phyloP scores from a whole-genome alignment of 2,113 vertebrate genomes.

The Neofelis nebulosa region DNA sequence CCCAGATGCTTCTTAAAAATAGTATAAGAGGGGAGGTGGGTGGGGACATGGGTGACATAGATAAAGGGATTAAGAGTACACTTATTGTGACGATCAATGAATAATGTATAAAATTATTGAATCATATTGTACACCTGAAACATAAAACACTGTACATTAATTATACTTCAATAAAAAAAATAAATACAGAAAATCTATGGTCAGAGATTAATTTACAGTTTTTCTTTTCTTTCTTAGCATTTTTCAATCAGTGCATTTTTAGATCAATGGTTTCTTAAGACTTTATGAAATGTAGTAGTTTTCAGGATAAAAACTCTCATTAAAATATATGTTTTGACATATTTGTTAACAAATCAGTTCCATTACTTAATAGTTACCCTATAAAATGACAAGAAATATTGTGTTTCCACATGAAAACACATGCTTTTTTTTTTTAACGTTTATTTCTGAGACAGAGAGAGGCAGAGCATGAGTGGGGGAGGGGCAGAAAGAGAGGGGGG shows the following conservation, averaged over 20 bases:
- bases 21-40: not conserved
- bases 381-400: constrained; percentile 17
- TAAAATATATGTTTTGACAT: constrained; percentile 44
- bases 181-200: not conserved
- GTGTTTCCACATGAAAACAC: constrained; percentile 14
- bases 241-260: not conserved
- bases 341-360: constrained; percentile 18
- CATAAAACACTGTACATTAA: not conserved
- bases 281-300: not conserved
- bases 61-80: not conserved
- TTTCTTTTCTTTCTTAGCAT: not conserved
- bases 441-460: too few species aligned
- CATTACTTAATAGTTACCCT: not conserved
- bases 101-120: not conserved
- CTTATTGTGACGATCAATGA: not conserved
- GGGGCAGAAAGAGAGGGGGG: too few species aligned
- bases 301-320: not conserved
- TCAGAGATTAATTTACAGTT: not conserved
- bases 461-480: too few species aligned
- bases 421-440: not conserved
- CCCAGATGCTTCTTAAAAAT: not conserved
- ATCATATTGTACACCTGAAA: not conserved
- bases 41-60: not conserved
- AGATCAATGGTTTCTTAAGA: not conserved
- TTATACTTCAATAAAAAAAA: not conserved